Base-by-base conservation (phyloP, 2,113 vertebrate species). In the Bambusicola thoracicus region DNA sequence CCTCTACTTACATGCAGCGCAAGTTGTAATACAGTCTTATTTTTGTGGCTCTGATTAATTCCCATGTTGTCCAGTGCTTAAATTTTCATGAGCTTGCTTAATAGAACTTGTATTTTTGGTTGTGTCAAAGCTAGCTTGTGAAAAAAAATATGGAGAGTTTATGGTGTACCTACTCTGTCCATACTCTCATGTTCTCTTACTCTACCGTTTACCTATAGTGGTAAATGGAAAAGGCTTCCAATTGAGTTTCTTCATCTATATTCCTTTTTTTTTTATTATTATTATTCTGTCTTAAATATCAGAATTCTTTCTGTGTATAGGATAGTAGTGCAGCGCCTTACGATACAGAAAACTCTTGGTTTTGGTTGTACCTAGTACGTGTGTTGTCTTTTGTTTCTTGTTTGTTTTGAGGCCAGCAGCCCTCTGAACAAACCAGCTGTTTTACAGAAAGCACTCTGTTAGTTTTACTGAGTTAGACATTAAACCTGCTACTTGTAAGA, bases 361-460 rank as follows among this genome's bases (percentile, higher is more conserved):
- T 91, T 95, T 66, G 11, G 75, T 49, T n/a, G 24, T 24, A 16
- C 7, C 25, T 32, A 88, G 43, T 81, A 82, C 89, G 51, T 92
- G 72, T 83, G 76, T 61, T 80, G 48, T 49, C 80, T 90, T 15
- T 29, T 13, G 11, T 5, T 49, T 49, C 11, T 19, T 27, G 25
- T 72, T 82, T 91, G 94, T 87, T 89, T 76, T 80, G 55, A 84
- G 58, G 83, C 55, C 87, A 89, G 84, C 82, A 36, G 34, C 18
- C 94, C 56, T 90, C 51, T 55, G 46, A 72, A 75, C 41, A 14
- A 89, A 16, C 4, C 40, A 84, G 29, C 59, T n/a, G 40, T 86
- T 21, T 87, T 93, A 85, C 25, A 85, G 72, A 83, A 92, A 90
- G 58, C 3, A 30, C 7, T 19, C 7, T 48, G 1, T 61, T 40